These are phyloP conservation scores for Eudyptes chrysolophus DNA, from an alignment of 2,113 vertebrate species.

Conservation along the genomic window DNA sequence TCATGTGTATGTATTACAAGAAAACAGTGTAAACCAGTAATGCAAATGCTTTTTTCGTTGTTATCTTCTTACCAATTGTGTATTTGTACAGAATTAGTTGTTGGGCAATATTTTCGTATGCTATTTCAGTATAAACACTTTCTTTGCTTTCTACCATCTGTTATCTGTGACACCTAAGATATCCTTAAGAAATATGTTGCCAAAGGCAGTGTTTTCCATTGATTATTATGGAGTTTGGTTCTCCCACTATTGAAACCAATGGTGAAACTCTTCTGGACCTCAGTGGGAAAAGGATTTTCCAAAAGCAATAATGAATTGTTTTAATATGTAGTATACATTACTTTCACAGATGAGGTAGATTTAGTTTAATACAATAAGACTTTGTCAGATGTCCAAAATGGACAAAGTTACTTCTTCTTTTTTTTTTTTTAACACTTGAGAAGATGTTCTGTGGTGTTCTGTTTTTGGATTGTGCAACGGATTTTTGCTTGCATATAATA, in stretches of 20 bases:
- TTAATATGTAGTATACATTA: background rate
- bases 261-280: background rate
- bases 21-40: background rate
- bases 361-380: background rate
- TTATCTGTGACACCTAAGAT: background rate
- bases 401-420: background rate
- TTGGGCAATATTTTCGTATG: background rate
- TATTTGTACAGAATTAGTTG: background rate
- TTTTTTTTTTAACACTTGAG: background rate
- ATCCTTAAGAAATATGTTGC: background rate
- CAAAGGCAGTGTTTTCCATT: background rate
- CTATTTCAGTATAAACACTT: background rate
- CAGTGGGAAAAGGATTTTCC: background rate
- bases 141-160: background rate
- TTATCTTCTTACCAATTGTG: background rate
- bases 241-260: background rate
- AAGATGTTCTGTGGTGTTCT: background rate
- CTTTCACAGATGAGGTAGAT: background rate
- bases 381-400: background rate
- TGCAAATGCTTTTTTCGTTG: background rate
- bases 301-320: background rate
- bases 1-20: background rate
- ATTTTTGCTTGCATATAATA: background rate
- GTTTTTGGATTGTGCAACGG: background rate
- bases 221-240: background rate